Evolutionary conservation across 2,113 vertebrate genomes (phyloP), one percentile per base, ranked within the genome.

Genomic region (Mesoclemmys tuberculata): DNA sequence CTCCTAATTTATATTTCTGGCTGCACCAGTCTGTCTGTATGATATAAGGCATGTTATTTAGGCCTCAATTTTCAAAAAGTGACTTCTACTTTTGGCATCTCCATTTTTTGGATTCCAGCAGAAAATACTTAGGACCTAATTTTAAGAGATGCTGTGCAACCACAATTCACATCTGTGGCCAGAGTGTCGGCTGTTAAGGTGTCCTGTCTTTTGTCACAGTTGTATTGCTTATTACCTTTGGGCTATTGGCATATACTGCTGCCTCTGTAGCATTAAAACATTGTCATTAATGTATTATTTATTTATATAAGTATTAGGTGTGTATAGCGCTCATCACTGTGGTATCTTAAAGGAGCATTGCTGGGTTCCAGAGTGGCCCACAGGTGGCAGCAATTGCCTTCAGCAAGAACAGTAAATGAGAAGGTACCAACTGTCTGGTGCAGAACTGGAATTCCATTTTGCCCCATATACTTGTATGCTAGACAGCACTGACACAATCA

Each of bases 271-370:
- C 12, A 1, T 78, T 84, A 56, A 92, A 94, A 83, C 19, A 19
- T 4, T 90, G 46, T 1, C 21, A 6, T 84, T 87, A 55, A 29
- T 58, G 35, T 27, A 68, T 41, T 84, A 5, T 88, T 95, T 96
- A 77, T 35, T 8, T 79, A 21, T 4, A 0, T 41, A 10, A 26
- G 16, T 22, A 8, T 55, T 82, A 10, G 24, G 74, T 77, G 49
- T 75, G 35, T 5, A n/a, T n/a, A 41, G 24, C 2, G 27, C 46
- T 2, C 0, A 0, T 27, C 31, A 18, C 21, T 82, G 49, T 75
- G 24, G 54, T 46, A 83, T n/a, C 83, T 31, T n/a, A 2, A 4
- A 38, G 68, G 71, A 90, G 74, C 68, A 11, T 9, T 81, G 22
- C 4, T 61, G 8, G 41, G 14, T 91, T 88, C 75, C 48, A 52